Evolutionary conservation across 2,888 invertebrate species (phyloP).

Genomic region (Galeruca laticollis): DNA sequence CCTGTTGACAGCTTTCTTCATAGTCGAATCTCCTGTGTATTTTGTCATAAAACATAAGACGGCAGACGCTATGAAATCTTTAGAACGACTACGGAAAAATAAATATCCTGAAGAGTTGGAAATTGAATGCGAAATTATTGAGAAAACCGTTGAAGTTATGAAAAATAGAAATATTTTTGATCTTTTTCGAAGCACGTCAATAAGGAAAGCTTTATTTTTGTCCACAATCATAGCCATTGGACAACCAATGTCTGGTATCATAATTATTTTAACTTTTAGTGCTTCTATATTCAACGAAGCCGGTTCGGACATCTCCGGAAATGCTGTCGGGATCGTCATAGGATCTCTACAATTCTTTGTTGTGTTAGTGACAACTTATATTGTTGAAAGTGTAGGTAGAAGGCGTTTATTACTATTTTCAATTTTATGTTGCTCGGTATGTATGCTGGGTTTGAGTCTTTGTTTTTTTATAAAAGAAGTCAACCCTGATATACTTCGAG

Average conservation of each 20-base stretch:
- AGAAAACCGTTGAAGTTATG: background rate
- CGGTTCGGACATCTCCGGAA: constrained; percentile 72
- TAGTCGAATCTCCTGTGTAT: constrained; percentile 10
- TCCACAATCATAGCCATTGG: background rate
- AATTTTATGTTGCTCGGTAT: constrained; percentile 73
- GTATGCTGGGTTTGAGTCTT: constrained; percentile 69
- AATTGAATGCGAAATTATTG: background rate
- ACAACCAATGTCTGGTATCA: constrained; percentile 82
- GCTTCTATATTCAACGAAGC: constrained; percentile 77
- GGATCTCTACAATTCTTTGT: constrained; percentile 78
- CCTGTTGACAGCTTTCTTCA: background rate
- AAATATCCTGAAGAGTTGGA: background rate
- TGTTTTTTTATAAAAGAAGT: constrained; percentile 73
- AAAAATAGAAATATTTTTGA: background rate
- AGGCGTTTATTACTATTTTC: constrained; percentile 77
- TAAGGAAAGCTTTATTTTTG: constrained; percentile 5
- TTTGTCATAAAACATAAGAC: background rate
- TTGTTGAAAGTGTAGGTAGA: constrained; percentile 82
- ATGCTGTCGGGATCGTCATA: constrained; percentile 79
- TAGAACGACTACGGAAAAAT: background rate
- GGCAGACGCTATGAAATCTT: background rate
- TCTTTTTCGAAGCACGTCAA: background rate
- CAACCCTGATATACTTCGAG: constrained; percentile 47
- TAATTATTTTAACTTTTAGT: constrained; percentile 83
- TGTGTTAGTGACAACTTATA: constrained; percentile 77